These are phyloP conservation scores for Fulmarus glacialis DNA, from an alignment of 2,113 vertebrate genomes.

Conservation along the genomic window DNA sequence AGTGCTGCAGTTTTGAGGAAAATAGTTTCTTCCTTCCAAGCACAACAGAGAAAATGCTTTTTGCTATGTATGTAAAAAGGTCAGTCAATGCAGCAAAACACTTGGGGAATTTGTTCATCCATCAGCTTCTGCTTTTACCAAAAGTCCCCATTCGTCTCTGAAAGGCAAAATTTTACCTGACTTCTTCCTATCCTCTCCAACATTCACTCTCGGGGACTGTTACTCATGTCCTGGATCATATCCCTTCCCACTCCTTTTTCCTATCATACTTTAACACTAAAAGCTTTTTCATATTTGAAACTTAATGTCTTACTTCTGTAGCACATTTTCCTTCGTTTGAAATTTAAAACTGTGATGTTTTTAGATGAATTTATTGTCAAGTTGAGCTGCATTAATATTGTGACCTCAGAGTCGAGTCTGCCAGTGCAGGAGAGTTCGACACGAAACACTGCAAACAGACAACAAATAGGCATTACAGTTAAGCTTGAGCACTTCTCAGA, in stretches of 20 bases:
- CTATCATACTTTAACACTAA: neutral
- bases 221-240: neutral
- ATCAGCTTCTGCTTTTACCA: neutral
- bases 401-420: conserved; percentile 91
- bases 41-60: neutral
- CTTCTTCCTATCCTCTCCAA: neutral
- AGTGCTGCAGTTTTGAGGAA: neutral
- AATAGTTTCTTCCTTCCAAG: neutral
- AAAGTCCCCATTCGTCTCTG: neutral
- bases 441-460: conserved; percentile 85
- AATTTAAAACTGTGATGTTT: conserved; percentile 99
- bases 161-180: neutral
- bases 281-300: neutral
- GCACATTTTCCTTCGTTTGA: conserved; percentile 99
- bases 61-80: neutral
- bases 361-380: conserved; percentile 87
- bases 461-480: neutral
- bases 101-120: neutral
- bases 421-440: conserved; percentile 94
- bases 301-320: conserved; percentile 86
- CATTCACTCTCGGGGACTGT: neutral
- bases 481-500: neutral
- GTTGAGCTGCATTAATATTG: conserved; percentile 94
- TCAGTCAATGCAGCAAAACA: neutral
- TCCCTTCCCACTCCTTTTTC: neutral